Conservation (phyloP, 1,140 invertebrate genomes). For the Nylanderia fulva region DNA sequence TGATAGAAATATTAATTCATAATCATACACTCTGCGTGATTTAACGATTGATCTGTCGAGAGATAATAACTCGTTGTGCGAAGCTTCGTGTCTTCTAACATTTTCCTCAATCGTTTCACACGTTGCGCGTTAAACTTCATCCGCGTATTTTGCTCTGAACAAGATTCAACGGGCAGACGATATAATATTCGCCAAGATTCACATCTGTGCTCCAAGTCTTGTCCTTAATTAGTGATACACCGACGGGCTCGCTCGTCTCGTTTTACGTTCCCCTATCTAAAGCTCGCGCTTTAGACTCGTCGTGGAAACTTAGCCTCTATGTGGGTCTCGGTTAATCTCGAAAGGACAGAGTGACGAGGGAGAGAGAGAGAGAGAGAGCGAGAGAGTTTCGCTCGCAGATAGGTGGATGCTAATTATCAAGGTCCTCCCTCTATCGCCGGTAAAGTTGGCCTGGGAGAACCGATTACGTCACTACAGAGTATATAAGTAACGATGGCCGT, state of each 20-base stretch:
- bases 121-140: neutral
- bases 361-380: neutral
- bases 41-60: neutral
- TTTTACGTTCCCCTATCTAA: slow-evolving; percentile 58
- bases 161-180: slow-evolving; percentile 28
- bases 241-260: slow-evolving; percentile 32
- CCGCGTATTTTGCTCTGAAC: neutral
- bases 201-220: slow-evolving; percentile 67
- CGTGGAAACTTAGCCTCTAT: slow-evolving; percentile 64
- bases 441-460: slow-evolving; percentile 68
- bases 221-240: slow-evolving; percentile 70
- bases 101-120: neutral
- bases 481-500: slow-evolving; percentile 69
- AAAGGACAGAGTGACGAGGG: neutral
- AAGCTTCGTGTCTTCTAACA: neutral
- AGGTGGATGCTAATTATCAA: slow-evolving; percentile 75
- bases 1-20: slow-evolving; percentile 8
- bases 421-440: slow-evolving; percentile 66
- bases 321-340: slow-evolving; percentile 71
- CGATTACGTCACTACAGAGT: slow-evolving; percentile 68
- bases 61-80: neutral
- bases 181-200: slow-evolving; percentile 59
- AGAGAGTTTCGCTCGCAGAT: slow-evolving; percentile 29
- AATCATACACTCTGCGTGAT: neutral
- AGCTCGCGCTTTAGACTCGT: slow-evolving; percentile 56